Conservation (phyloP, 2,797 vertebrate genomes). For the Pelochelys cantorii region DNA sequence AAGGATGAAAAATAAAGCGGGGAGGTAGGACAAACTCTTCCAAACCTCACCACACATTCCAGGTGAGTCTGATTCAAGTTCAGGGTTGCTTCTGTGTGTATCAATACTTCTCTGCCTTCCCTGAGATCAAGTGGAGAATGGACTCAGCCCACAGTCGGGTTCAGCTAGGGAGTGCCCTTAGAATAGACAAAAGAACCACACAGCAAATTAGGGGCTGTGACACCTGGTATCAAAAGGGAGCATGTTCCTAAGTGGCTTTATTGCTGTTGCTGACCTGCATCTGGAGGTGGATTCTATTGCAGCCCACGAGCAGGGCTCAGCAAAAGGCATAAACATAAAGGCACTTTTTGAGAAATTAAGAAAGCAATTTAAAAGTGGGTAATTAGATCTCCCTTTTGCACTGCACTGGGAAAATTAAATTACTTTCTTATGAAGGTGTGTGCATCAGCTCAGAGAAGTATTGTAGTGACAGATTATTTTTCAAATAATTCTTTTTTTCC, state of each 20-base stretch:
- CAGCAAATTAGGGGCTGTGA: background rate
- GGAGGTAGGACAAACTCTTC: background rate
- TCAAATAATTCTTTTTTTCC: slow-evolving; percentile 72
- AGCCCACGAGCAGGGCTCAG: slow-evolving; percentile 46
- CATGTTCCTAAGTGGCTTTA: slow-evolving; percentile 37
- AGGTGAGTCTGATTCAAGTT: accelerated
- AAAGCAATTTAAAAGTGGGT: slow-evolving; percentile 79
- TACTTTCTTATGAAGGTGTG: slow-evolving; percentile 80
- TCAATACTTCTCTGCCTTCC: accelerated
- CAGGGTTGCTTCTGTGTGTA: background rate
- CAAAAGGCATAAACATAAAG: slow-evolving; percentile 74
- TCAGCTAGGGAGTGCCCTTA: background rate
- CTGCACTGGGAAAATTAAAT: slow-evolving; percentile 82
- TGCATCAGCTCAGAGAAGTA: slow-evolving; percentile 71
- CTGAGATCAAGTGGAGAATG: accelerated
- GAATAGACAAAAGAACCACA: background rate
- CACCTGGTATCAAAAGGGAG: background rate
- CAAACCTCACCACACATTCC: background rate
- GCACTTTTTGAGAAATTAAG: slow-evolving; percentile 77
- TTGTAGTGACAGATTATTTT: slow-evolving; percentile 76
- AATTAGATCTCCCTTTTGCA: slow-evolving; percentile 81
- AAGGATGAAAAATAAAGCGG: background rate
- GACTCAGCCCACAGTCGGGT: background rate
- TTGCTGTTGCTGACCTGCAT: slow-evolving; percentile 16
- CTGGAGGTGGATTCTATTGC: slow-evolving; percentile 32